A percentile compares a stretch with the other conserved stretches of the same genome.
phyloP scores from a whole-genome alignment of 2,113 vertebrate species.

The Zosterops pallidus region DNA sequence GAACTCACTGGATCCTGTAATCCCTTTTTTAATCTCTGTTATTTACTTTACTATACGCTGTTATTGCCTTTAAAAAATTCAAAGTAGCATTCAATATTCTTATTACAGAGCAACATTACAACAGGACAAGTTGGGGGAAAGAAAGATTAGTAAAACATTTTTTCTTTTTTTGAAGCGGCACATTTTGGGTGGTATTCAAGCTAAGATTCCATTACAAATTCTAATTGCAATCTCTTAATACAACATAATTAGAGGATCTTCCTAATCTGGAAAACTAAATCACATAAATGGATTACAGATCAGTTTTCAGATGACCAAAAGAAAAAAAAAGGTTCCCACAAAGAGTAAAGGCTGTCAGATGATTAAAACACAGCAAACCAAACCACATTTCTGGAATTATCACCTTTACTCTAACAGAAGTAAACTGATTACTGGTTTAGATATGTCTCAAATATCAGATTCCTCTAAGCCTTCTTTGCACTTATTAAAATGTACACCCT shows the following conservation, averaged over 20 bases:
- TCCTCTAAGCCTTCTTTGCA: background rate
- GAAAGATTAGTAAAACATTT: background rate
- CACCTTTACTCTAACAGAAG: background rate
- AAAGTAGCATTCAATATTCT: background rate
- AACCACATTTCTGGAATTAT: background rate
- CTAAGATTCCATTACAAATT: background rate
- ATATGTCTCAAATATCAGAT: background rate
- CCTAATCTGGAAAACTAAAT: constrained; percentile 62
- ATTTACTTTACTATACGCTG: background rate
- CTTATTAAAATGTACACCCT: background rate
- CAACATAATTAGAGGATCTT: constrained; percentile 39
- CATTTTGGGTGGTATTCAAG: background rate
- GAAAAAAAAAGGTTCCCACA: background rate
- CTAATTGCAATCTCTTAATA: constrained; percentile 16
- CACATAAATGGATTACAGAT: constrained; percentile 55
- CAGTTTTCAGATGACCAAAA: constrained; percentile 23
- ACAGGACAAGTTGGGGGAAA: background rate
- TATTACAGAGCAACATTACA: background rate
- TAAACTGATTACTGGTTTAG: background rate
- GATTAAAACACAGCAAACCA: background rate
- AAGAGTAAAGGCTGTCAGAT: background rate
- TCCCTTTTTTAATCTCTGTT: constrained; percentile 42
- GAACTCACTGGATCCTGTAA: constrained; percentile 7
- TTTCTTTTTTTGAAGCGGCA: background rate
- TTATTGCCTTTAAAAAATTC: background rate